These are phyloP conservation scores for Drosophila kambysellisi DNA, from an alignment of 2,888 invertebrate species.

Conservation along the genomic window DNA sequence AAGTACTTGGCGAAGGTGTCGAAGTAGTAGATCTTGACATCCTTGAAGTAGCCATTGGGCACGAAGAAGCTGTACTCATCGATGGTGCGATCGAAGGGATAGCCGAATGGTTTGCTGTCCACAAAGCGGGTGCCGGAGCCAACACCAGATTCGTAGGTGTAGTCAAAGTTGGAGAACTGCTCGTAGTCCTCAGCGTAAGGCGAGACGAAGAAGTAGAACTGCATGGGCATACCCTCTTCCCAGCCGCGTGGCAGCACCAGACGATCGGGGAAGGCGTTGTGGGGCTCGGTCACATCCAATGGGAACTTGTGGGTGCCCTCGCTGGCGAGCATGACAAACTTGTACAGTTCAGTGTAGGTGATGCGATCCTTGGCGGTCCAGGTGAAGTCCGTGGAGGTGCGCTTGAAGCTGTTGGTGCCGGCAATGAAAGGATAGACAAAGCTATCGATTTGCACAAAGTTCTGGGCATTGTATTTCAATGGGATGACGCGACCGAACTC, in stretches of 20 bases:
- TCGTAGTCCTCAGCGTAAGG: constrained; percentile 86
- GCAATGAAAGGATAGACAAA: constrained; percentile 87
- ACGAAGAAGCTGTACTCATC: constrained; percentile 87
- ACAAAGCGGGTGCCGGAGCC: constrained; percentile 86
- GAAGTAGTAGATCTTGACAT: constrained; percentile 88
- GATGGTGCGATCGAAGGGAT: constrained; percentile 90
- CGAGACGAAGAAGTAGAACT: constrained; percentile 88
- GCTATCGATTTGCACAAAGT: constrained; percentile 88
- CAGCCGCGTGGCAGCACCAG: constrained; percentile 90
- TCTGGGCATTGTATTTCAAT: constrained; percentile 87
- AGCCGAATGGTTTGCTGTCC: constrained; percentile 89
- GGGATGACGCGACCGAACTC: constrained; percentile 86
- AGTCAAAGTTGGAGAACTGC: constrained; percentile 85
- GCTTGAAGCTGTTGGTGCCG: constrained; percentile 89
- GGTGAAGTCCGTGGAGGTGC: constrained; percentile 89
- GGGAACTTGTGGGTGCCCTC: constrained; percentile 86
- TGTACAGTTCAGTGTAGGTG: constrained; percentile 88
- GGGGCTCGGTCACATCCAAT: constrained; percentile 86
- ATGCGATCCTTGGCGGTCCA: constrained; percentile 88
- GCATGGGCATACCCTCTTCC: constrained; percentile 88
- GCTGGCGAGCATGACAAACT: constrained; percentile 87
- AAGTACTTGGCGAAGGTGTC: constrained; percentile 83
- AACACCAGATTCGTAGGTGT: constrained; percentile 86
- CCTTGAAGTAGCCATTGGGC: constrained; percentile 89
- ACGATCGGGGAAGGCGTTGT: constrained; percentile 90